Percentiles rank a stretch among this genome's conserved stretches.
These are phyloP conservation scores for Diabrotica undecimpunctata DNA, from an alignment of 1,140 invertebrate genomes.

Conservation along the genomic window DNA sequence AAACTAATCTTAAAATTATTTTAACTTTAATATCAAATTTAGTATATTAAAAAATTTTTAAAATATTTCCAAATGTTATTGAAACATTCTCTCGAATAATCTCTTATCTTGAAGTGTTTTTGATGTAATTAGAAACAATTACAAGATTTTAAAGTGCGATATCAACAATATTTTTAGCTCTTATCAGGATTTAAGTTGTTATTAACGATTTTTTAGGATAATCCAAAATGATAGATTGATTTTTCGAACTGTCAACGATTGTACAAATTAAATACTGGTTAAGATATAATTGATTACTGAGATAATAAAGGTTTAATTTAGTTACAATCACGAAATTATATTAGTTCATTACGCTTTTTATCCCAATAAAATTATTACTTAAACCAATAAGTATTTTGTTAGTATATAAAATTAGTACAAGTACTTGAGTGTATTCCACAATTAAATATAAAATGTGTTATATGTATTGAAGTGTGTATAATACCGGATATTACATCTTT, in stretches of 20 bases:
- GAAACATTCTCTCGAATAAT: not conserved
- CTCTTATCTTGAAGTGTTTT: not conserved
- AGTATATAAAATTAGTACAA: too few relatives aligned
- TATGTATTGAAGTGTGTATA: too few relatives aligned
- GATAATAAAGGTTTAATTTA: not conserved
- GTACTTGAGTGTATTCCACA: too few relatives aligned
- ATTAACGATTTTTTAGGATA: not conserved
- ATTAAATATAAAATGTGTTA: too few relatives aligned
- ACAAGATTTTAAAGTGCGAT: not conserved
- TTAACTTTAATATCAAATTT: not conserved
- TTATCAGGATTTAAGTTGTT: slow-evolving; percentile 1
- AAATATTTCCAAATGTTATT: not conserved
- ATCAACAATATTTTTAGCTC: not conserved
- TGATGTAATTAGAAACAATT: not conserved
- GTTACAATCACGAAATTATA: not conserved
- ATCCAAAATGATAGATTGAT: slow-evolving; percentile 1
- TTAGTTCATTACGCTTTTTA: not conserved
- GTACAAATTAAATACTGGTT: not conserved
- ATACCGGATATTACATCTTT: too few relatives aligned
- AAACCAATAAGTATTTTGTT: too few relatives aligned
- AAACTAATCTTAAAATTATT: too few relatives aligned
- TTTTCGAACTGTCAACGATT: not conserved
- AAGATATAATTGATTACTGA: not conserved
- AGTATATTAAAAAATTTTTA: not conserved
- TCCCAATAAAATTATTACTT: not conserved